Evolutionary conservation across 2,113 vertebrate species (phyloP).

Genomic region (Penelope pileata): DNA sequence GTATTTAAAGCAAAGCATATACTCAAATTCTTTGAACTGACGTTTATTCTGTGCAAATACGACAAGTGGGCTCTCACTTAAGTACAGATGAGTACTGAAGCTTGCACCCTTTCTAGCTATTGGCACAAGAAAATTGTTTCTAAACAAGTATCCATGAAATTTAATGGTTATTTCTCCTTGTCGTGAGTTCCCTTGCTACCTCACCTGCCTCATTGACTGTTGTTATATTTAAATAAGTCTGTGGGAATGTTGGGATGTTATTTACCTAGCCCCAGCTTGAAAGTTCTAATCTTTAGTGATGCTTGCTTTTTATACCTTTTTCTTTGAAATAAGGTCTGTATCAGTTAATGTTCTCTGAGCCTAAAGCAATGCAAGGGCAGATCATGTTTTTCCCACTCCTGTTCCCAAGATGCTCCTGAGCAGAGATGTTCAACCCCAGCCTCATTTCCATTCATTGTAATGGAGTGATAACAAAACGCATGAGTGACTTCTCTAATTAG

Average conservation of each 20-base stretch:
- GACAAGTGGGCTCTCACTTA: constrained; percentile 8
- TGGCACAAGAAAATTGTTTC: constrained; percentile 4
- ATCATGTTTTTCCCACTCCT: constrained; percentile 32
- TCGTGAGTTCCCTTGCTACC: neutral
- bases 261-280: neutral
- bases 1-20: constrained; percentile 25
- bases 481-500: constrained; percentile 71
- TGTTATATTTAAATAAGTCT: neutral
- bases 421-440: constrained; percentile 28
- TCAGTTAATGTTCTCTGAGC: constrained; percentile 45
- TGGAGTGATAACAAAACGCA: constrained; percentile 67
- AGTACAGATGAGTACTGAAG: constrained; percentile 36
- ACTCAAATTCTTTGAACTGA: neutral
- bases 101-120: constrained; percentile 13
- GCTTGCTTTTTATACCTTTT: neutral
- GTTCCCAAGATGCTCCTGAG: constrained; percentile 34
- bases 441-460: constrained; percentile 62
- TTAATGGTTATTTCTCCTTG: neutral
- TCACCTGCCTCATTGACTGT: neutral
- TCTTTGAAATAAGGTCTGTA: constrained; percentile 16
- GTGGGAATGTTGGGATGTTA: neutral
- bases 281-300: neutral
- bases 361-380: constrained; percentile 35
- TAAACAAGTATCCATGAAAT: constrained; percentile 9
- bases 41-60: constrained; percentile 14